Evolutionary conservation across 1,140 invertebrate genomes (phyloP).

Genomic region (Drosophila azteca): DNA sequence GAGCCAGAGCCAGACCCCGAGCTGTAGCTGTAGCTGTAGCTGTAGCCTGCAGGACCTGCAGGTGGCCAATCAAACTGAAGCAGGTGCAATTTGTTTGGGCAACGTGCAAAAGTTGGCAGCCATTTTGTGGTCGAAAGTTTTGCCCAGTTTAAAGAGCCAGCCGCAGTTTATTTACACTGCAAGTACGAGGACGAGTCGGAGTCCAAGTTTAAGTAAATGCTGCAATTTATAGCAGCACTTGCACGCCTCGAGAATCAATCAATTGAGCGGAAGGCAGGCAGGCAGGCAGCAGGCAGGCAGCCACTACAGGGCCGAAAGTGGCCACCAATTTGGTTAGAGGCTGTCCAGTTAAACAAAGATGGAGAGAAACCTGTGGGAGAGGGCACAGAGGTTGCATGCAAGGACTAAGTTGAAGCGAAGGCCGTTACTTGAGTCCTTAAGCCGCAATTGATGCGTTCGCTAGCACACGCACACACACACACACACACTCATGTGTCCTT

Average conservation of each 20-base stretch:
- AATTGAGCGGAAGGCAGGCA: slow-evolving; percentile 4
- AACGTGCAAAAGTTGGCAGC: slow-evolving; percentile 53
- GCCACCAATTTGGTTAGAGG: background rate
- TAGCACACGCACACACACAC: slow-evolving; percentile 2
- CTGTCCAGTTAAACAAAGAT: slow-evolving; percentile 14
- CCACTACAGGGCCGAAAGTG: slow-evolving; percentile 2
- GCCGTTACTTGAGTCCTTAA: slow-evolving; percentile 39
- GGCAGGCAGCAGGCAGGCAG: background rate
- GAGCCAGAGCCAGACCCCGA: background rate
- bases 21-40: too few relatives aligned
- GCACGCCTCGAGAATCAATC: slow-evolving; percentile 41
- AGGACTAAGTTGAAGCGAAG: slow-evolving; percentile 19
- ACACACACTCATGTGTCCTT: slow-evolving; percentile 29
- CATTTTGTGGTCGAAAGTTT: slow-evolving; percentile 60
- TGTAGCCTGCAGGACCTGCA: slow-evolving; percentile 24
- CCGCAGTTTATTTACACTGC: slow-evolving; percentile 30
- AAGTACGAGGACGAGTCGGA: too few relatives aligned
- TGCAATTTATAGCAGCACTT: slow-evolving; percentile 39
- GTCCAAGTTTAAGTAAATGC: slow-evolving; percentile 40
- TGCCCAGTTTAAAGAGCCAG: slow-evolving; percentile 13
- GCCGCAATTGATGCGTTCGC: slow-evolving; percentile 48
- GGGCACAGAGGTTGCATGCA: background rate
- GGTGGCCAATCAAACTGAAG: slow-evolving; percentile 47
- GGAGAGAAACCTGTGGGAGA: too few relatives aligned
- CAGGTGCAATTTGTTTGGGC: slow-evolving; percentile 54